Percentiles rank a stretch among this genome's conserved stretches.
phyloP scores from a whole-genome alignment of 2,888 invertebrate genomes.

The Ischnus inquisitorius region DNA sequence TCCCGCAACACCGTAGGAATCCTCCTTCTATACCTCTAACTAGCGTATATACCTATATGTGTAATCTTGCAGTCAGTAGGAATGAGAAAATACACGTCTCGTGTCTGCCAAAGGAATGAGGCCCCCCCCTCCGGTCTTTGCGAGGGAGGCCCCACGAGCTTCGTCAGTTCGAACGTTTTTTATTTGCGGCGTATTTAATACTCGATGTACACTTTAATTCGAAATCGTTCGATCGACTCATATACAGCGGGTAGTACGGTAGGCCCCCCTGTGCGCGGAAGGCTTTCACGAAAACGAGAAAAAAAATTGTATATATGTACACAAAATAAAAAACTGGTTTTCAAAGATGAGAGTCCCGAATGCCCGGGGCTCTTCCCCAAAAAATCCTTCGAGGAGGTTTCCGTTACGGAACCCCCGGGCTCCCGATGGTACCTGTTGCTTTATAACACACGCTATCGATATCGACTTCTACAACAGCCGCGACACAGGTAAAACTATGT shows the following conservation, averaged over 20 bases:
- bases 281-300: constrained; percentile 64
- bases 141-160: constrained; percentile 45
- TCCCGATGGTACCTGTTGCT: constrained; percentile 47
- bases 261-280: constrained; percentile 68
- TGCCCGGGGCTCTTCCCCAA: constrained; percentile 50
- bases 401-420: constrained; percentile 37
- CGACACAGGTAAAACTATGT: constrained; percentile 56
- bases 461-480: constrained; percentile 51
- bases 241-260: constrained; percentile 61
- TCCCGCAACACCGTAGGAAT: constrained; percentile 27
- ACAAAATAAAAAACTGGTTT: constrained; percentile 13
- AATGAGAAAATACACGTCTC: constrained; percentile 23
- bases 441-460: constrained; percentile 40
- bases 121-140: constrained; percentile 25
- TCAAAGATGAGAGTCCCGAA: constrained; percentile 38
- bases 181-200: constrained; percentile 1
- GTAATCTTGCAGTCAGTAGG: background rate
- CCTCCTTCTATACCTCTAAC: constrained; percentile 13
- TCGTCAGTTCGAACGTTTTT: constrained; percentile 32
- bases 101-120: constrained; percentile 39
- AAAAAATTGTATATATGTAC: background rate
- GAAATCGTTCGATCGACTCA: constrained; percentile 4
- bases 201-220: background rate
- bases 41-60: background rate
- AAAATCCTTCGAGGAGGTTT: constrained; percentile 51